Evolutionary conservation across 2,797 vertebrate genomes (phyloP).

Genomic region (Galaxias olidus): DNA sequence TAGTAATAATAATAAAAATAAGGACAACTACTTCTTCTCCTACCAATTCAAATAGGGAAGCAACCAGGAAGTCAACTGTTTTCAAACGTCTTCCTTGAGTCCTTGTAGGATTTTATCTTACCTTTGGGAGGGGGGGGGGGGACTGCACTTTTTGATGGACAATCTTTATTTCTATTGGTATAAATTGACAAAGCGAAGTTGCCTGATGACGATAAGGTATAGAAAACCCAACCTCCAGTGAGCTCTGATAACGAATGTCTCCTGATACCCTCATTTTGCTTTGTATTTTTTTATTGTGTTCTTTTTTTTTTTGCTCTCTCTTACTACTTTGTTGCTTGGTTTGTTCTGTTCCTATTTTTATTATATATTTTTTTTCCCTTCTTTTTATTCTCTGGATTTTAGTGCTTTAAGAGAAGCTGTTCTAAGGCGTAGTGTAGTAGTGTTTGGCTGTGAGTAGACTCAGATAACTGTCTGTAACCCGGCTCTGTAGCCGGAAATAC

Average conservation of each 20-base stretch:
- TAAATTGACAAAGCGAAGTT: slow-evolving; percentile 74
- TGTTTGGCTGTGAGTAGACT: slow-evolving; percentile 84
- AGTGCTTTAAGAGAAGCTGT: slow-evolving; percentile 81
- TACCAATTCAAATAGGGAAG: slow-evolving; percentile 50
- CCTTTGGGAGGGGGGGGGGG: slow-evolving; percentile 40
- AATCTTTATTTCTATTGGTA: slow-evolving; percentile 85
- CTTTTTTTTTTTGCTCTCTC: slow-evolving; percentile 68
- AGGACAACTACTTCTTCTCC: slow-evolving; percentile 50
- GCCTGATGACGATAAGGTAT: slow-evolving; percentile 69
- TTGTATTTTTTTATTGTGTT: slow-evolving; percentile 69
- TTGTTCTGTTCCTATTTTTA: slow-evolving; percentile 59
- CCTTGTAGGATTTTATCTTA: slow-evolving; percentile 78
- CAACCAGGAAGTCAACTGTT: slow-evolving; percentile 73
- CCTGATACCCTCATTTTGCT: slow-evolving; percentile 68
- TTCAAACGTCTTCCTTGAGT: slow-evolving; percentile 79
- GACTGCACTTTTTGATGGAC: slow-evolving; percentile 88
- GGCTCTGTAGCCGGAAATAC: slow-evolving; percentile 75
- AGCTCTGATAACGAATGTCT: slow-evolving; percentile 82
- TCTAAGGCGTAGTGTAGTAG: slow-evolving; percentile 78
- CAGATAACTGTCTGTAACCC: slow-evolving; percentile 84
- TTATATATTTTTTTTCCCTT: slow-evolving; percentile 46
- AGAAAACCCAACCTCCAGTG: slow-evolving; percentile 79
- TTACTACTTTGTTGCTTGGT: slow-evolving; percentile 76
- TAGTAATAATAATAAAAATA: slow-evolving; percentile 60
- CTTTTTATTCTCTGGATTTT: slow-evolving; percentile 68